Evolutionary conservation across 2,113 vertebrate genomes (phyloP).

Genomic region (Xiphophorus maculatus): DNA sequence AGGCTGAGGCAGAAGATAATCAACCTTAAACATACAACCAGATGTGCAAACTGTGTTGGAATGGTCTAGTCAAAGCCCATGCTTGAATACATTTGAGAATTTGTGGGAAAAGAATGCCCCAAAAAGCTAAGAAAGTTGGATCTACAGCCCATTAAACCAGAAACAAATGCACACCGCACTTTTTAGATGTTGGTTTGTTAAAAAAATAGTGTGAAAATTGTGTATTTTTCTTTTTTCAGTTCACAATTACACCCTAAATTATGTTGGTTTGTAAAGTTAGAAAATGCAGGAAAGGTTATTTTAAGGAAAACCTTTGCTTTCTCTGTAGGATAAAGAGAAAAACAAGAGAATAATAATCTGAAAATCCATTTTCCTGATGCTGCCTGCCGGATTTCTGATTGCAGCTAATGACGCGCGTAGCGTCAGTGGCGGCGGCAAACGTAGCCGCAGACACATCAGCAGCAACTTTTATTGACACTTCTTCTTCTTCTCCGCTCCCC

Average conservation of each 20-base stretch:
- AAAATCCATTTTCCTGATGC: no score
- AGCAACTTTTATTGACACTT: slow-evolving; percentile 48
- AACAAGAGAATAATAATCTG: slow-evolving; percentile 52
- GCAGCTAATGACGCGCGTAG: slow-evolving; percentile 67
- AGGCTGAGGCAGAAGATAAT: no score
- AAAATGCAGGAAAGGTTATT: no score
- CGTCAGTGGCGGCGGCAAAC: slow-evolving; percentile 49
- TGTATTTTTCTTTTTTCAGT: no score
- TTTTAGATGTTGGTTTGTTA: not conserved
- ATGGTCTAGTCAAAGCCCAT: not conserved
- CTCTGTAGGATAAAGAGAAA: slow-evolving; percentile 37
- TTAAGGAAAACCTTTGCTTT: not conserved
- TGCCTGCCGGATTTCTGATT: slow-evolving; percentile 38
- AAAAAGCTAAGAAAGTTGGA: no score
- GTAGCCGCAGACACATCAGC: slow-evolving; percentile 39
- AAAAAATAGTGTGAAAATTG: not conserved
- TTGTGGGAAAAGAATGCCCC: not conserved
- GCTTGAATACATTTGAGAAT: not conserved
- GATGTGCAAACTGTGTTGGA: no score
- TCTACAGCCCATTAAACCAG: no score
- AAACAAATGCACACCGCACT: not conserved
- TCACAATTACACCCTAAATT: no score
- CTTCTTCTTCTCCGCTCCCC: slow-evolving; percentile 11
- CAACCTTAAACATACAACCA: no score
- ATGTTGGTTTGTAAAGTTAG: no score